phyloP scores from a whole-genome alignment of 1,140 invertebrate species.

The Charaxes varanes region DNA sequence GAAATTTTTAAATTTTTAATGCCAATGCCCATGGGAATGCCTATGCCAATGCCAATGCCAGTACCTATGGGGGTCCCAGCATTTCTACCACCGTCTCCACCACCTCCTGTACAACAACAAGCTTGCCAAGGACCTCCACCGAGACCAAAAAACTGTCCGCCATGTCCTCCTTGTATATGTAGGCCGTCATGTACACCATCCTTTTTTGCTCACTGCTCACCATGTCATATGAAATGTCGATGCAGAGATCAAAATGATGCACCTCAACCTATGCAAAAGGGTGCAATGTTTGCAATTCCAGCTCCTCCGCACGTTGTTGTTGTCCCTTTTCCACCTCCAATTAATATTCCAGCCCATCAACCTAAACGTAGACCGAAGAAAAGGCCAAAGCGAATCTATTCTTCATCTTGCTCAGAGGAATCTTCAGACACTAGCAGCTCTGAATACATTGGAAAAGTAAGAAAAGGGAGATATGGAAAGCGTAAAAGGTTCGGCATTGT shows the following conservation, averaged over 20 bases:
- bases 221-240: conserved; percentile 50
- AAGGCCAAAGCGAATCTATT: conserved; percentile 3
- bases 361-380: conserved; percentile 4
- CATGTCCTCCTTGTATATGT: conserved; percentile 51
- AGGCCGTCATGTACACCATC: conserved; percentile 46
- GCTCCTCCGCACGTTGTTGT: conserved; percentile 16
- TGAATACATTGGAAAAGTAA: conserved; percentile 16
- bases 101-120: background rate
- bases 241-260: conserved; percentile 33
- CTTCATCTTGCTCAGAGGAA: conserved; percentile 14
- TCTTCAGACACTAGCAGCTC: conserved; percentile 19
- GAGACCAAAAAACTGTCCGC: conserved; percentile 28
- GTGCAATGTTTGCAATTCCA: conserved; percentile 16
- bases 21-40: conserved; percentile 31
- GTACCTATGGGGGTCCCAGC: conserved; percentile 1
- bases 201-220: conserved; percentile 54
- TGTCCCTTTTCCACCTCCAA: conserved; percentile 11
- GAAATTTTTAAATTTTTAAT: no score
- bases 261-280: conserved; percentile 21
- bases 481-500: conserved; percentile 14
- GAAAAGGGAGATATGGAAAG: conserved; percentile 17
- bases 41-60: conserved; percentile 18
- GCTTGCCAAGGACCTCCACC: conserved; percentile 13
- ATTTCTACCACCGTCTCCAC: background rate
- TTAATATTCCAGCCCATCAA: conserved; percentile 4